Evolutionary conservation across 64 coral and sea anemone species (phyloP).

Genomic region (Cladopsammia gracilis): DNA sequence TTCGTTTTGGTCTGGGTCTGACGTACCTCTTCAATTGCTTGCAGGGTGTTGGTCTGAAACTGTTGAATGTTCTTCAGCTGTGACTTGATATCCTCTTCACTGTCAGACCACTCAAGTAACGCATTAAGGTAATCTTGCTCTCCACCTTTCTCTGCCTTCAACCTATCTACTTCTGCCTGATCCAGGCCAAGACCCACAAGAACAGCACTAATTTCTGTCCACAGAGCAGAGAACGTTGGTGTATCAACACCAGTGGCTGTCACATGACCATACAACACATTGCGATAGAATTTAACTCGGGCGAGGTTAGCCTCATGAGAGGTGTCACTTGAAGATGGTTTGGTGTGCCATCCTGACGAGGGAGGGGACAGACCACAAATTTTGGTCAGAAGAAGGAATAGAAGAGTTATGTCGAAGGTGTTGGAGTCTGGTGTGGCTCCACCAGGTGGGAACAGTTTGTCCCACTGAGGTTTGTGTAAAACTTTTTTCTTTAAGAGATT

Average conservation of each 20-base stretch:
- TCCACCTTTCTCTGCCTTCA: constrained; percentile 33
- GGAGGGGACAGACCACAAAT: constrained; percentile 51
- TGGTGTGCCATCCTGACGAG: too few relatives aligned
- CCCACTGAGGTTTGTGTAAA: too few relatives aligned
- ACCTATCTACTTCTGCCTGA: background rate
- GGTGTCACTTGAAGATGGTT: too few relatives aligned
- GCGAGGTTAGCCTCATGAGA: constrained; percentile 46
- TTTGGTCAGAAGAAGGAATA: constrained; percentile 44
- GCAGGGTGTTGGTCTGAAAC: background rate
- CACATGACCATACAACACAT: too few relatives aligned
- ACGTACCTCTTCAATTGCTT: background rate
- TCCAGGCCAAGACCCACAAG: constrained; percentile 47
- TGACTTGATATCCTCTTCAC: background rate
- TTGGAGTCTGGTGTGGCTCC: too few relatives aligned
- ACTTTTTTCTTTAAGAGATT: too few relatives aligned
- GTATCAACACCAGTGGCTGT: background rate
- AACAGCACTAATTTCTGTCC: background rate
- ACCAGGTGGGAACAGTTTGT: background rate
- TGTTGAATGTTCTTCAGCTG: background rate
- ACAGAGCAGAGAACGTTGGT: constrained; percentile 6
- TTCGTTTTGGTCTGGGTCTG: background rate
- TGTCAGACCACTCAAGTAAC: constrained; percentile 8
- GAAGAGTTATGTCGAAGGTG: constrained; percentile 52
- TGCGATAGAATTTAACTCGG: too few relatives aligned
- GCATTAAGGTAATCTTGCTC: constrained; percentile 21